A percentile compares a stretch with the other conserved stretches of the same genome.
Evolutionary conservation across 2,113 vertebrate genomes (phyloP).

Genomic region (Athene noctua): DNA sequence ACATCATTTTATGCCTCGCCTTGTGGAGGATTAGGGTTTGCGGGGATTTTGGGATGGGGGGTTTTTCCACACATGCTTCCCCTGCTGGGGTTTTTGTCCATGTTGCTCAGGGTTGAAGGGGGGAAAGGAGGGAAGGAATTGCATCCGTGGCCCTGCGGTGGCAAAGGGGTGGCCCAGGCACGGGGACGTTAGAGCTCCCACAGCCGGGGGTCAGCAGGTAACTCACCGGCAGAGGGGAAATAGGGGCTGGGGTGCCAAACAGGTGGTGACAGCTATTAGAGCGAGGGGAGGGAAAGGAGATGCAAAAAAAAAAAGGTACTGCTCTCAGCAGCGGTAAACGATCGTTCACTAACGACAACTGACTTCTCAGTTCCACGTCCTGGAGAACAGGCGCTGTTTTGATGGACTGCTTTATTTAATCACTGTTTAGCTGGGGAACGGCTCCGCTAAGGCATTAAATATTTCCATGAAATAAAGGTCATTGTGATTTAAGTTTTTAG

Average conservation of each 20-base stretch:
- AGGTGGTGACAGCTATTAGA: fast-evolving
- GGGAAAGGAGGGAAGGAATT: background rate
- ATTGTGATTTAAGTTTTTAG: conserved; percentile 31
- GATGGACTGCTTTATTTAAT: conserved; percentile 43
- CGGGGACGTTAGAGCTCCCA: fast-evolving
- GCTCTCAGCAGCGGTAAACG: background rate
- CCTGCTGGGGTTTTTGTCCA: background rate
- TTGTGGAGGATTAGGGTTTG: background rate
- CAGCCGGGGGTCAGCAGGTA: fast-evolving
- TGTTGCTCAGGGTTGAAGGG: background rate
- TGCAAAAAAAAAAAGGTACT: fast-evolving
- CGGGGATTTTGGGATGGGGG: fast-evolving
- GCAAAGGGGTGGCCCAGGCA: background rate
- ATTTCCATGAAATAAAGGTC: conserved; percentile 55
- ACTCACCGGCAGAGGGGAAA: fast-evolving
- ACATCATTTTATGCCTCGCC: background rate
- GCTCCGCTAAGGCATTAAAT: background rate
- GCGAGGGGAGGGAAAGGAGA: background rate
- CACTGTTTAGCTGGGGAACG: background rate
- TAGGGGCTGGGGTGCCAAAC: fast-evolving
- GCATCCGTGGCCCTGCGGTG: background rate
- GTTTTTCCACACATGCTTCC: background rate
- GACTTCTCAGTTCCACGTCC: background rate
- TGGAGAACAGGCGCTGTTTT: conserved; percentile 34
- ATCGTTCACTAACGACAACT: fast-evolving